phyloP scores from a whole-genome alignment of 2,113 vertebrate genomes.

The Maccullochella peelii region DNA sequence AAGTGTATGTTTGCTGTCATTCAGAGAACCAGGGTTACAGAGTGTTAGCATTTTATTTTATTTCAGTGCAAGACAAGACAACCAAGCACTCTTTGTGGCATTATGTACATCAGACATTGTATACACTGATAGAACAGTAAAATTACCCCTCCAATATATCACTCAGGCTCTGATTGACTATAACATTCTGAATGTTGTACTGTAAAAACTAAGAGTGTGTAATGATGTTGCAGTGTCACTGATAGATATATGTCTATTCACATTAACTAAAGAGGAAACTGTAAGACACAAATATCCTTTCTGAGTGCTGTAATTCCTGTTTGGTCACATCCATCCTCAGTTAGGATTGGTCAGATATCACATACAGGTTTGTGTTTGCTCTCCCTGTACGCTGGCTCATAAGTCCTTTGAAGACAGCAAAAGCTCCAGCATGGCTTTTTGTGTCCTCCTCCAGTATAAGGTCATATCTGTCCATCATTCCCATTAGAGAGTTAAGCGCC shows the following conservation, averaged over 20 bases:
- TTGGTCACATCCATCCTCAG: neutral
- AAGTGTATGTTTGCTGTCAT: neutral
- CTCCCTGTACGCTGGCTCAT: neutral
- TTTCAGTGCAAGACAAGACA: neutral
- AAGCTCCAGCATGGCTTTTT: neutral
- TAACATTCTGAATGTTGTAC: neutral
- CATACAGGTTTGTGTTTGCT: conserved; percentile 77
- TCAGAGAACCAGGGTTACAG: neutral
- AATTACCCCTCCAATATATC: neutral
- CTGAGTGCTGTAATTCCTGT: neutral
- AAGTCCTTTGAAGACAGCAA: neutral
- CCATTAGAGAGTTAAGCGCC: conserved; percentile 52
- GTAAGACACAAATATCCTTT: neutral
- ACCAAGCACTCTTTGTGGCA: neutral
- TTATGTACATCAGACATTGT: neutral
- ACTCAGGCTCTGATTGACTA: neutral
- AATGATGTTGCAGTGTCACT: neutral
- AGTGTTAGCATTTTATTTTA: neutral
- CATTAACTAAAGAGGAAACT: neutral
- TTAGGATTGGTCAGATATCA: conserved; percentile 59
- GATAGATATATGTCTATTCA: neutral
- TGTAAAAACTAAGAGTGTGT: neutral
- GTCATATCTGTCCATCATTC: conserved; percentile 67
- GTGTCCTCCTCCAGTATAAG: conserved; percentile 71
- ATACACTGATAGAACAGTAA: neutral